A percentile compares a stretch with the other conserved stretches of the same genome.
Evolutionary conservation across 1,140 invertebrate species (phyloP).

Genomic region (Drusus annulatus): DNA sequence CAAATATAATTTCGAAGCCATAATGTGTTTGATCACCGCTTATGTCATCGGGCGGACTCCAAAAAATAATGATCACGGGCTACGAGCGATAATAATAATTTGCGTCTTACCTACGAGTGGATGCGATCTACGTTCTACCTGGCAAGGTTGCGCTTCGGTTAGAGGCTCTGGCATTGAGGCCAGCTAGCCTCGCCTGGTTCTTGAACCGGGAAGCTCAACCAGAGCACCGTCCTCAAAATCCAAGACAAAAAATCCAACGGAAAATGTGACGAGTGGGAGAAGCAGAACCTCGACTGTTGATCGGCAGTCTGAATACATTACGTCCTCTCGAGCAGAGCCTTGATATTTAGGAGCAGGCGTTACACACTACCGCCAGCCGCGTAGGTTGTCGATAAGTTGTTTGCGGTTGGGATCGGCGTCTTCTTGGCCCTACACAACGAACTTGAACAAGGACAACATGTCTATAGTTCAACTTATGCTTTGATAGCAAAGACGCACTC

Average conservation of each 20-base stretch:
- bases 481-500: too few relatives aligned
- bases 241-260: conserved; percentile 32
- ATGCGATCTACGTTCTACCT: not conserved
- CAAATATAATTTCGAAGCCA: not conserved
- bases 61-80: too few relatives aligned
- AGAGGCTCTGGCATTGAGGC: conserved; percentile 49
- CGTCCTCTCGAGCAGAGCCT: not conserved
- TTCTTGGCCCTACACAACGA: not conserved
- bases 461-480: not conserved
- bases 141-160: conserved; percentile 32
- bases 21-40: conserved; percentile 31
- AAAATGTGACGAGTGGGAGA: conserved; percentile 27
- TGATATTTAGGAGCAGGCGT: conserved; percentile 17
- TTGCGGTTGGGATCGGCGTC: not conserved
- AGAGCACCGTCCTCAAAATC: conserved; percentile 42
- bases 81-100: not conserved
- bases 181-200: conserved; percentile 54
- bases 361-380: not conserved
- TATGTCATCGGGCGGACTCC: conserved; percentile 23
- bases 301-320: not conserved
- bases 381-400: not conserved
- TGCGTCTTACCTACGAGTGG: conserved; percentile 17
- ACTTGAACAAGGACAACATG: conserved; percentile 13
- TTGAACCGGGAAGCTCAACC: conserved; percentile 53
- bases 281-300: conserved; percentile 18